Percentiles rank a stretch among this genome's conserved stretches.
Conservation (phyloP, 2,888 invertebrate species). For the Drosophila stalkeri region DNA sequence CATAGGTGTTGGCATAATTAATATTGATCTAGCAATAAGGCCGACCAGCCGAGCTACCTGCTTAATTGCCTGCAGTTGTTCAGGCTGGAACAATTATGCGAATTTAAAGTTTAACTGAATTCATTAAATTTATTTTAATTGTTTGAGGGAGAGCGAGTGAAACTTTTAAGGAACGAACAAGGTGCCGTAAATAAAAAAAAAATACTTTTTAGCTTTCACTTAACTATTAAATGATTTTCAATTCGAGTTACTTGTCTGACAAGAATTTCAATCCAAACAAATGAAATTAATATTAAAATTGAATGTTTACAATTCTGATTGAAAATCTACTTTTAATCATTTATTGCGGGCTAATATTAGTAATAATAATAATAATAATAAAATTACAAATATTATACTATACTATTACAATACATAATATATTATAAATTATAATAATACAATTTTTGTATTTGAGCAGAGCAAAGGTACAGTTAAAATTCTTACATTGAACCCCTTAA, state of each 20-base stretch:
- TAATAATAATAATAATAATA: no score
- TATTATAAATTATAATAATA: no score
- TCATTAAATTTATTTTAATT: not conserved
- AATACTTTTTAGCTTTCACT: not conserved
- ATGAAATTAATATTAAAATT: not conserved
- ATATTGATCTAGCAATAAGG: conserved; percentile 69
- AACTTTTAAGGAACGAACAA: not conserved
- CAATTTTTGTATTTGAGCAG: no score
- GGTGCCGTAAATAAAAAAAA: not conserved
- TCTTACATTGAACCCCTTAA: no score
- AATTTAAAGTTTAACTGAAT: not conserved
- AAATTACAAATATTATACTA: no score
- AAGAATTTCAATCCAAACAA: not conserved
- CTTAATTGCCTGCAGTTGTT: conserved; percentile 20
- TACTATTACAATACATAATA: no score
- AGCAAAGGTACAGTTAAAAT: no score
- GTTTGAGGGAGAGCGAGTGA: no score
- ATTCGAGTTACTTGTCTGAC: not conserved
- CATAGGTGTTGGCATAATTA: conserved; percentile 74
- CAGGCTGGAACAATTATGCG: conserved; percentile 24
- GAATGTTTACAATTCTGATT: no score
- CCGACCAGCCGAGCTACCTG: conserved; percentile 26
- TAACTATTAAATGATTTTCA: not conserved
- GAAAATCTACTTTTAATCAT: no score
- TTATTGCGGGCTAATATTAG: no score